Evolutionary conservation across 2,113 vertebrate species (phyloP).

Genomic region (Eonycteris spelaea): DNA sequence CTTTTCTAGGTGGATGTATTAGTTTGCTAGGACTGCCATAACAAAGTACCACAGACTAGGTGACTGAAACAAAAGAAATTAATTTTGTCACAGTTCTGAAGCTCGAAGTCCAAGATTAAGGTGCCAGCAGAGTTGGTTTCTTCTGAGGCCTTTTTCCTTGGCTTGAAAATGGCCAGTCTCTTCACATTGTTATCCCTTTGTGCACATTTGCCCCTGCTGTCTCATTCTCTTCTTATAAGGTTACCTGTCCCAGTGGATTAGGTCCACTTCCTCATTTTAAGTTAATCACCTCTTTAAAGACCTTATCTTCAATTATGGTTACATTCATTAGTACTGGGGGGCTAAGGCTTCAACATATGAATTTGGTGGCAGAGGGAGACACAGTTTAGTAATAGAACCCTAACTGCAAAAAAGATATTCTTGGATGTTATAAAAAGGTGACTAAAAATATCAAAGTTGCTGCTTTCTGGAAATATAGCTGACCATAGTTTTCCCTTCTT

Average conservation of each 20-base stretch:
- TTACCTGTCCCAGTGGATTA: neutral
- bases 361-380: neutral
- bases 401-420: constrained; percentile 32
- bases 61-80: neutral
- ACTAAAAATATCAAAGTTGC: neutral
- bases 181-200: neutral
- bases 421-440: neutral
- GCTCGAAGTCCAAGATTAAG: neutral
- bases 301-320: neutral
- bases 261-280: neutral
- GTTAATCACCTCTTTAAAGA: neutral
- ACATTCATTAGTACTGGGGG: neutral
- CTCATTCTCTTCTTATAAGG: neutral
- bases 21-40: neutral
- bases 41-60: neutral
- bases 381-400: neutral
- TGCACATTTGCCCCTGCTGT: neutral
- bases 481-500: neutral
- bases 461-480: neutral
- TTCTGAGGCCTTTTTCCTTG: neutral
- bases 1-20: neutral
- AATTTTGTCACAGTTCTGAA: neutral
- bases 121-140: neutral
- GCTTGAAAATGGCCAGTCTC: neutral
- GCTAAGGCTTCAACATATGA: neutral